Evolutionary conservation across 30 jellyfish, hydroid and myxozoan species (phyloP), one percentile per base, ranked within the genome.

Genomic region (Aurelia sp.): DNA sequence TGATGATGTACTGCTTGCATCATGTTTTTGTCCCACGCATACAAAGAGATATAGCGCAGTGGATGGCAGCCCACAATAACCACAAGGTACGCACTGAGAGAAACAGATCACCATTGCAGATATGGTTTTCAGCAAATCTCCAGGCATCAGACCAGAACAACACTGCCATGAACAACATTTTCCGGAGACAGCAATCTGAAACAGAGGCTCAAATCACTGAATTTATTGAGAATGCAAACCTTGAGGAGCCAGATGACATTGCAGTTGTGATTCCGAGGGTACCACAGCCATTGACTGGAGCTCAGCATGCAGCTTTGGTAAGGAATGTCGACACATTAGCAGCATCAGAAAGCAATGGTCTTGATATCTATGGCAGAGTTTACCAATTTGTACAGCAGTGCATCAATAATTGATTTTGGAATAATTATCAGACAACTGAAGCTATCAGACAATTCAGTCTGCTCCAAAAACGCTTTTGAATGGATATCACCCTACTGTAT

Each of bases 21-120:
- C 52, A 67, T 41, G 92, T 82, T 27, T 82, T 48, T 44, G 24
- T 35, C 41, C 63, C 47, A 18, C 71, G 87, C 27, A 55, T 82
- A 8, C 84, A 78, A 20, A 61, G 84, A 59, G 65, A 78, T 63
- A 17, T 78, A 38, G 62, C 63, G 8, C 16, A 58, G 20, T 78
- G 89, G 89, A 12, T 59, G 19, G 62, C 61, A 17, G 89, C 89
- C 8, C 89, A 78, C 65, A 78, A 78, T 60, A 57, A 38, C 66
- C 79, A 78, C 41, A 22, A 24, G 41, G 62, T 78, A n/a, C 62
- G 89, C 60, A 60, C 89, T 40, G 89, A 78, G 65, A 55, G 47
- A 18, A 18, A 78, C 80, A 59, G 12, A 78, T 40, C 89, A n/a
- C 89, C 89, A 57, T 21, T 60, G 68, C 89, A 78, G 65, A 11